Conservation (phyloP, 2,113 vertebrate species). For the Anhinga anhinga region DNA sequence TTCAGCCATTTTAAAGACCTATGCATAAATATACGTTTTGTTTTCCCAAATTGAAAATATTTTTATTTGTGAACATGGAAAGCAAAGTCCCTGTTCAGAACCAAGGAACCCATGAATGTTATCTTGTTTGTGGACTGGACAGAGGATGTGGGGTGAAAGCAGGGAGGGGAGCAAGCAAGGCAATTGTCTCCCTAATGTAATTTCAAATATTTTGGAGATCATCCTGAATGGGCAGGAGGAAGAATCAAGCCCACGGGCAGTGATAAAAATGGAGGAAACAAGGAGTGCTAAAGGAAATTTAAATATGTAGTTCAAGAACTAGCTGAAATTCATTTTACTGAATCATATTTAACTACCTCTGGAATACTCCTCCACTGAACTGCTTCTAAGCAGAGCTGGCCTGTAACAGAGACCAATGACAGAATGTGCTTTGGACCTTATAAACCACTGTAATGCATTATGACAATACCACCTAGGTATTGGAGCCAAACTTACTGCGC, state of each 20-base stretch:
- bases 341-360: neutral
- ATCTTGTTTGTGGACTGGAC: neutral
- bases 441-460: neutral
- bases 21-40: neutral
- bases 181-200: neutral
- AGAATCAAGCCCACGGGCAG: neutral
- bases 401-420: neutral
- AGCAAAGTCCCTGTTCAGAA: neutral
- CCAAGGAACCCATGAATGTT: rapidly evolving
- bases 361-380: neutral
- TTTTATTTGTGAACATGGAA: neutral
- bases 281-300: neutral
- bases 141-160: neutral
- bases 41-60: neutral
- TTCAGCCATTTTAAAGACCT: neutral
- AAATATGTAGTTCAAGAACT: neutral
- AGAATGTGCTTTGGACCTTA: neutral
- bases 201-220: neutral
- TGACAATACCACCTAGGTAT: neutral
- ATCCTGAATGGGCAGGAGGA: neutral
- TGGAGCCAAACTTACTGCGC: neutral
- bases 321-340: neutral
- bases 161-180: neutral
- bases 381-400: neutral
- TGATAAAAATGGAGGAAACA: neutral